Evolutionary conservation across 1,140 invertebrate species (phyloP), one percentile per base, ranked within the genome.

Genomic region (Leptinotarsa undecemlineata): DNA sequence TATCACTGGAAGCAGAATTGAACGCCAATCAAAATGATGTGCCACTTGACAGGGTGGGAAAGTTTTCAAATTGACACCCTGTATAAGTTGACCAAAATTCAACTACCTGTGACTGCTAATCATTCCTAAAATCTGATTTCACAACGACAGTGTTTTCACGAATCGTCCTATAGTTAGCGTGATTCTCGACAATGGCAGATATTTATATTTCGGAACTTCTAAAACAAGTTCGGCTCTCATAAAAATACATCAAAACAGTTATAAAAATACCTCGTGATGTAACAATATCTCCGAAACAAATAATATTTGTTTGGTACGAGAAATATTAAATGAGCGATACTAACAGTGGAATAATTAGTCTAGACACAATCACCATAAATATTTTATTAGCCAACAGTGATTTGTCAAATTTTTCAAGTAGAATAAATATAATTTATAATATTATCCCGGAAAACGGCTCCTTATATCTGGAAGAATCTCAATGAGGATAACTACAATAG

Each of bases 331-430:
- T 13, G 3, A 64, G 20, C 4, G 33, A 68, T 48, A n/a, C 23
- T 26, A 68, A 68, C 33, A 48, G 17, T 68, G 21, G 3, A 21
- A 19, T 68, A 68, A 47, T 68, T 48, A 68, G 67, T 68, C 67
- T 68, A 68, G 67, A 68, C 67, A 20, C 17, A 68, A 68, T 68
- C 23, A 68, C 33, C 13, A 20, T 68, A 68, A 68, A 68, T n/a
- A 2, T 68, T 68, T 68, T 48, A n/a, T 57, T 57, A 5, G 51
- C 51, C 33, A 57, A 57, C 15, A 57, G 3, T 57, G 17, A 57
- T 57, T 57, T 15, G 14, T 57, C 0, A 19, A n/a, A 0, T 57
- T 57, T 57, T 57, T 19, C 3, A 4, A 57, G 4, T 17, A 19
- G 6, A 17, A 2, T 17, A 0, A 57, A 57, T 4, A 57, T 57